Evolutionary conservation across 2,888 invertebrate genomes (phyloP).

Genomic region (Anticlea derivata): DNA sequence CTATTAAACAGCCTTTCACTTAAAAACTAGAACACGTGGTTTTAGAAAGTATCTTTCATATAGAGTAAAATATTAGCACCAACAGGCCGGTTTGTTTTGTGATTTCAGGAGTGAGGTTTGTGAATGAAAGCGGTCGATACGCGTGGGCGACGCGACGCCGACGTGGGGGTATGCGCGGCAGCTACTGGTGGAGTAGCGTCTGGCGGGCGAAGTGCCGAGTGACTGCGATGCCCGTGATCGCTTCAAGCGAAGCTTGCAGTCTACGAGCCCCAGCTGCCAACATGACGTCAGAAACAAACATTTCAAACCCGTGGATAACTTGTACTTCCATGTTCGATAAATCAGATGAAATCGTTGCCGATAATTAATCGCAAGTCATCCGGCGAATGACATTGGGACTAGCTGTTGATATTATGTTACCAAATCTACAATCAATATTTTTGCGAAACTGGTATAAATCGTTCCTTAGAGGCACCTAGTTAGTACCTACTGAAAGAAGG

Average conservation of each 20-base stretch:
- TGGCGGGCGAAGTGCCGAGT: slow-evolving; percentile 12
- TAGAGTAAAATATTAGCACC: slow-evolving; percentile 37
- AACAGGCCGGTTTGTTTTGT: slow-evolving; percentile 48
- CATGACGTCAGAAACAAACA: slow-evolving; percentile 8
- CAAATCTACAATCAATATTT: no score
- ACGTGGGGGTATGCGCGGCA: slow-evolving; percentile 18
- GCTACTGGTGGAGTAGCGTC: slow-evolving; percentile 20
- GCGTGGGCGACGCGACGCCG: slow-evolving; percentile 22
- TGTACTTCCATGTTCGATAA: not conserved
- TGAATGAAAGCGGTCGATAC: slow-evolving; percentile 55
- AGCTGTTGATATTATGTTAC: no score
- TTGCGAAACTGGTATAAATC: no score
- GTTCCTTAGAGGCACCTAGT: no score
- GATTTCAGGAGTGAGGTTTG: slow-evolving; percentile 41
- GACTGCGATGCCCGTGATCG: slow-evolving; percentile 13
- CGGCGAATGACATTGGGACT: no score
- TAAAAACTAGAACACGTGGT: slow-evolving; percentile 22
- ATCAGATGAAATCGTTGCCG: no score
- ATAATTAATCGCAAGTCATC: no score
- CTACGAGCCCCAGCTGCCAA: slow-evolving; percentile 3
- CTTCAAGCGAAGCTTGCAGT: slow-evolving; percentile 2
- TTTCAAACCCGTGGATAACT: not conserved
- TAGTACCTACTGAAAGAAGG: no score
- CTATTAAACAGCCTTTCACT: slow-evolving; percentile 44
- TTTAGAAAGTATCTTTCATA: slow-evolving; percentile 19